Evolutionary conservation across 2,113 vertebrate species (phyloP), one percentile per base, ranked within the genome.

Genomic region (Pica pica): DNA sequence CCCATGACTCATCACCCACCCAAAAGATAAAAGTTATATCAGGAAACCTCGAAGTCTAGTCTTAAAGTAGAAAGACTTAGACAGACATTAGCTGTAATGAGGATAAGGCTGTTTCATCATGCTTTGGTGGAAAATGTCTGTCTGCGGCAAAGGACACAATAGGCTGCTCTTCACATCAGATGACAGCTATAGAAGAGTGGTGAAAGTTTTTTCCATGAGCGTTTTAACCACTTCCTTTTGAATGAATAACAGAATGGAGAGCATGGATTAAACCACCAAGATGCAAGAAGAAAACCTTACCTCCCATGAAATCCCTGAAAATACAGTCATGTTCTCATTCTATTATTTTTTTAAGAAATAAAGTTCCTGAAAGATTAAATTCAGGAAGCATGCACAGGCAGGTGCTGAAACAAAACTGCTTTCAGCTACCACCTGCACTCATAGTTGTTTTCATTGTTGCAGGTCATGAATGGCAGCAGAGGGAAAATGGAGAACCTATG

Each of bases 301-400:
- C 60, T 84, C 53, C 31, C 56, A 33, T 44, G 10, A 85, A 94
- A 80, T 56, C 57, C 82, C 76, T 76, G 37, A 44, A 42, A 74
- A 86, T 16, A 56, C 1, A 55, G 21, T 56, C 35, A 49, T 65
- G 24, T 56, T 74, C 57, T 68, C 23, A 30, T 70, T 74, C 30
- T 57, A 16, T 52, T 84, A 11, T 71, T 85, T 80, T 79, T 94
- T 56, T 41, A 61, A 85, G 78, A 80, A 78, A 73, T 64, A 4
- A 64, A 65, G 35, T 83, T 75, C 41, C 49, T 83, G 44, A 83
- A 89, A 93, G 59, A 95, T 83, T 80, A 87, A 94, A 95, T 80
- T 91, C 83, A 92, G n/a, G 42, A 92, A 93, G 81, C 81, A 93
- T 39, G 49, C 49, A 83, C 65, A 90, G 42, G 33, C 65, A 94